Evolutionary conservation across 2,113 vertebrate species (phyloP).

Genomic region (Scalopus aquaticus): DNA sequence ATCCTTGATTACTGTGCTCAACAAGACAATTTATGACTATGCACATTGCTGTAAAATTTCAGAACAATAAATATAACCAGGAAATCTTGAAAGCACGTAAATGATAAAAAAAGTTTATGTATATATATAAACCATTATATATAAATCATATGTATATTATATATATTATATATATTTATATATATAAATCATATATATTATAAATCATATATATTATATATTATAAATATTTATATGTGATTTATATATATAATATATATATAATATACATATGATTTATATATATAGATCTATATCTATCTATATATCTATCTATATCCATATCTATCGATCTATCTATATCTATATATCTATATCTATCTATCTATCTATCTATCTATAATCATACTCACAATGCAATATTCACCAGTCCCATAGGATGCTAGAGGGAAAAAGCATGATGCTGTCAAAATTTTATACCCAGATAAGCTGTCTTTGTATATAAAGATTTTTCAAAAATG

Average conservation of each 20-base stretch:
- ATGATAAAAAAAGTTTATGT: neutral
- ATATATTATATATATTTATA: no score
- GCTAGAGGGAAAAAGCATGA: neutral
- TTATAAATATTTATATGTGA: no score
- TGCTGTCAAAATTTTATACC: constrained; percentile 40
- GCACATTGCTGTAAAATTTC: neutral
- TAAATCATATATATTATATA: no score
- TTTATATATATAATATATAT: no score
- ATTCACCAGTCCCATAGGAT: neutral
- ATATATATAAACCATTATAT: neutral
- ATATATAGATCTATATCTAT: no score
- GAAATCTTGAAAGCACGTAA: neutral
- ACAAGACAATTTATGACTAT: neutral
- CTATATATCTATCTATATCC: no score
- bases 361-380: no score
- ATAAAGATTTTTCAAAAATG: neutral
- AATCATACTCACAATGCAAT: neutral
- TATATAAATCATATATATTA: no score
- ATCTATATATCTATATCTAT: no score
- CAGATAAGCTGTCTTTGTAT: constrained; percentile 7
- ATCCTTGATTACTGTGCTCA: neutral
- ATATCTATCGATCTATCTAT: no score
- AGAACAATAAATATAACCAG: neutral
- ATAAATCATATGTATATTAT: no score
- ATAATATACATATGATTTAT: no score